Conservation (phyloP, 2,888 invertebrate species). For the Ethmia dodecea region DNA sequence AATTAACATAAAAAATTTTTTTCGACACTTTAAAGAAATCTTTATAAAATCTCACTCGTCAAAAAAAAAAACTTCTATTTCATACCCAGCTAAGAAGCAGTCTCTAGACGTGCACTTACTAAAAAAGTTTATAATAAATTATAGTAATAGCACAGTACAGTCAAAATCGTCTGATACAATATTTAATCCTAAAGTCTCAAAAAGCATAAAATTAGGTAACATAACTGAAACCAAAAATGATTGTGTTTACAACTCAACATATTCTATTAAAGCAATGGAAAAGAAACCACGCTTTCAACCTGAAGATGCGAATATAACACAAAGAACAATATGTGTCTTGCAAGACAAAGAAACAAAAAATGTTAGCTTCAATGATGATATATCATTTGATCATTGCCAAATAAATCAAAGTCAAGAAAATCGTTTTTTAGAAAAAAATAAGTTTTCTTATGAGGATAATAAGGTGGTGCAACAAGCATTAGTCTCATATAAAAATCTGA, state of each 20-base stretch:
- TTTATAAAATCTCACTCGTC: no score
- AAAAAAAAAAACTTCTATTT: no score
- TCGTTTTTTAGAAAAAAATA: no score
- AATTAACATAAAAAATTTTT: no score
- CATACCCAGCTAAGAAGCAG: no score
- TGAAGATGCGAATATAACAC: conserved; percentile 6
- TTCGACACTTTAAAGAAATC: no score
- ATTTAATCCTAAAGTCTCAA: conserved; percentile 11
- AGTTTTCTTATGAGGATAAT: no score
- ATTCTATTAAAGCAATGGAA: conserved; percentile 6
- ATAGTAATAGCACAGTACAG: neutral
- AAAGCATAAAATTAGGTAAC: conserved; percentile 12
- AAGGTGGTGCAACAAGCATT: neutral
- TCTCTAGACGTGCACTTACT: no score
- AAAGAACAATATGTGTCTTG: neutral
- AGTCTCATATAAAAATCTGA: neutral
- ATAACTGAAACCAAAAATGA: neutral
- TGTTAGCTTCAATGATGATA: no score
- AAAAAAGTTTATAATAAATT: no score
- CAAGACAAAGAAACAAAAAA: neutral
- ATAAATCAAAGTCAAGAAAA: no score
- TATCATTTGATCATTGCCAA: no score
- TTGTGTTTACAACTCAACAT: conserved; percentile 17
- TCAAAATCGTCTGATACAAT: neutral
- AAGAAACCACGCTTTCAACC: conserved; percentile 11